phyloP scores from a whole-genome alignment of 2,113 vertebrate genomes.

The Pogona vitticeps region DNA sequence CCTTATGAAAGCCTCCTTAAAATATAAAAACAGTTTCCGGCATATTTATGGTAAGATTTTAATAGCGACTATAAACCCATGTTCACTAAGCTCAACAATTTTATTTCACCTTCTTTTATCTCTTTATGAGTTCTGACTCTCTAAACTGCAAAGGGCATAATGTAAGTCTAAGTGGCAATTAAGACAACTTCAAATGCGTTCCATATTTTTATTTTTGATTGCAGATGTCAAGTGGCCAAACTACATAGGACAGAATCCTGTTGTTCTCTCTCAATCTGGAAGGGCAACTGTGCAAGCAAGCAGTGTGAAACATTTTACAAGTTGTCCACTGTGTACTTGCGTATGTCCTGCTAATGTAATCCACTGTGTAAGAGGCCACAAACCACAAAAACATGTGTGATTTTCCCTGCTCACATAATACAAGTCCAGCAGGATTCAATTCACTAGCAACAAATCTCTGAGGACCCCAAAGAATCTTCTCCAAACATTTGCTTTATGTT shows the following conservation, averaged over 20 bases:
- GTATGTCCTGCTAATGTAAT: too few species aligned
- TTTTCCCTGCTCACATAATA: too few species aligned
- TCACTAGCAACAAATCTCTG: too few species aligned
- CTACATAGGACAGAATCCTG: not conserved
- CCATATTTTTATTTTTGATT: not conserved
- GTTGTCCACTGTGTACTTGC: too few species aligned
- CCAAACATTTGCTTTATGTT: too few species aligned
- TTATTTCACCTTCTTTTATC: not conserved
- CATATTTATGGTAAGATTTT: not conserved
- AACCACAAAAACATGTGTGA: too few species aligned
- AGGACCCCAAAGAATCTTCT: too few species aligned
- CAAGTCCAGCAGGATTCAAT: too few species aligned
- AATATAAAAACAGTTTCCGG: slow-evolving; percentile 20
- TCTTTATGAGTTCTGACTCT: not conserved
- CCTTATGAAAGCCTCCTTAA: not conserved
- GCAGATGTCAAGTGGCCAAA: not conserved
- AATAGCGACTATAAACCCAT: not conserved
- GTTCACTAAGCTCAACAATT: not conserved
- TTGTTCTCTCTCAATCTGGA: too few species aligned
- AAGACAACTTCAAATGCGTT: not conserved
- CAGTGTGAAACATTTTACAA: too few species aligned
- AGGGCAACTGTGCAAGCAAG: too few species aligned
- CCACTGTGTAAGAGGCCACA: too few species aligned
- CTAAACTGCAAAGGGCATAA: not conserved
- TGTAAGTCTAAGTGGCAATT: not conserved